Base-by-base conservation (phyloP, 2,113 vertebrate genomes). In the Chamaetylas fuelleborni region DNA sequence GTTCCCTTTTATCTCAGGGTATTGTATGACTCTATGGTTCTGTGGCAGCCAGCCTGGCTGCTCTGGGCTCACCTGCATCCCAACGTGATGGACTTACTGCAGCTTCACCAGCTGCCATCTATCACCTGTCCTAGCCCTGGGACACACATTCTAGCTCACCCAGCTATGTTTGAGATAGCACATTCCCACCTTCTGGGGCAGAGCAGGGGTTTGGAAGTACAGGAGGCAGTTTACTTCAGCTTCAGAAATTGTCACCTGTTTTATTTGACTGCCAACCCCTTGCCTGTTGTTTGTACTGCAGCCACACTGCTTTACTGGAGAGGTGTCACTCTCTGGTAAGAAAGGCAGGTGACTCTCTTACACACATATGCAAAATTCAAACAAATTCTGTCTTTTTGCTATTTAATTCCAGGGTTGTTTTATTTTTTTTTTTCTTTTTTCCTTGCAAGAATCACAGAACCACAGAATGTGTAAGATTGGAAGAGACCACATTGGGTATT, bases 11-110 rank as follows among this genome's bases (percentile, higher is more conserved):
- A 48, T 31, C 25, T 76, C 38, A 14, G 25, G 62, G 33, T 82
- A 42, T 16, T 54, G 9, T 33, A 23, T 26, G 20, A 69, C 61
- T 76, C n/a, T 19, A 1, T 33, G 29, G 25, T 18, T 89, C 40
- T 61, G 9, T 51, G 51, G 8, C 31, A 87, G 61, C 70, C 61
- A 50, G 34, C 33, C 31, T 60, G 28, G 18, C 29, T 5, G 2
- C 73, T 19, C 33, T 5, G 23, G 60, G 42, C 51, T 96, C 42
- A 24, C 67, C 36, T 22, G 2, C 70, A 57, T 70, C 65, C 36
- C 50, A 51, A 0, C 0, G 0, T 15, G 2, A 19, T 7, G 9
- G 8, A 79, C 40, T 24, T 10, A 13, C 9, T 28, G 51, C 60
- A 33, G 79, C 82, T 74, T n/a, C 47, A 7, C 64, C 20, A 51